Base-by-base conservation (phyloP, 2,888 invertebrate species). In the Pachycephus smyrnensis region DNA sequence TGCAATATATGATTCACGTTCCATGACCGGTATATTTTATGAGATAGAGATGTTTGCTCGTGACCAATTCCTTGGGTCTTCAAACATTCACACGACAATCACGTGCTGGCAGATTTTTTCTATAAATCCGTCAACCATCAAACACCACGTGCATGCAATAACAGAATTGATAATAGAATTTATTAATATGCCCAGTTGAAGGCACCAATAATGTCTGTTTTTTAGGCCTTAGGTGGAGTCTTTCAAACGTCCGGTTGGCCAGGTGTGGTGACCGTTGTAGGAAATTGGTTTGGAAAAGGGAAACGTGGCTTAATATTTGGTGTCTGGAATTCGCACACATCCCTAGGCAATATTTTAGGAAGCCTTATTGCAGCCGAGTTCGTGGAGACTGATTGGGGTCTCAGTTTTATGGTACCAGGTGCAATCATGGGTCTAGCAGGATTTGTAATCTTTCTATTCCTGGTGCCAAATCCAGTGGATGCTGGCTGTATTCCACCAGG, bases 191-290 rank as follows among this genome's bases (percentile, higher is more conserved):
- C 23, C 15, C 40, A 40, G 40, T 23, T 15, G 23, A 40, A 40
- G 40, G 15, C 1, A 40, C 40, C 23, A 55, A 55, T 55, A 23
- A 23, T 23, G 23, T 55, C 9, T 55, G 23, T 55, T 9, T 55
- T 40, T 23, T 55, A 97, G 96, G 94, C 95, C 0, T 92, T 95
- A 11, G 96, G 96, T 1, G 99, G 99, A 12, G 93, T 98, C 15
- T 95, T 96, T 15, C 98, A 99, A 93, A 97, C 98, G 0, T 96
- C 98, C 0, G 98, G 99, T 1, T 99, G 99, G 98, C 99, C 99
- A 0, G 97, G 98, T 76, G 98, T 99, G 0, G 98, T 99, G 0
- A 93, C 95, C 0, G 95, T 97, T 3, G 95, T 99, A 75, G 97
- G 98, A n/a, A 97, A 98, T 89, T 99, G 99, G 99, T 98, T 97